These are phyloP conservation scores for Lophotriccus pileatus DNA, from an alignment of 2,797 vertebrate genomes.

Conservation along the genomic window DNA sequence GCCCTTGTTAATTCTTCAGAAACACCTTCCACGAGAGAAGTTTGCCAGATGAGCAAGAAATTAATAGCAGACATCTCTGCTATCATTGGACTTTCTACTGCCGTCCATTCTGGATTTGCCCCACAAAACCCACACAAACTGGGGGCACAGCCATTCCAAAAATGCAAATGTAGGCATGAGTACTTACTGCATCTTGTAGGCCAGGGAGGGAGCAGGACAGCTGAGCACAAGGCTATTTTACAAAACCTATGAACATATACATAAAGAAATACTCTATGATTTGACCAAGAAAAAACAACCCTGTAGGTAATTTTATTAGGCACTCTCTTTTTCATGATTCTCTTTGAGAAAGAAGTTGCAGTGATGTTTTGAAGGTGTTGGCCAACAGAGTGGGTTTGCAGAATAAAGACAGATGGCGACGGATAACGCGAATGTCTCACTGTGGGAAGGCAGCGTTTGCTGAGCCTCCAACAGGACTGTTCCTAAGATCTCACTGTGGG, in stretches of 20 bases:
- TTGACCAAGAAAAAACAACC: neutral
- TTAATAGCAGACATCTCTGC: neutral
- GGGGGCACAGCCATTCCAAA: neutral
- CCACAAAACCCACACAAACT: neutral
- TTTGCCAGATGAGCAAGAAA: neutral
- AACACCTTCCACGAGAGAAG: neutral
- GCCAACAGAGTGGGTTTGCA: constrained; percentile 39
- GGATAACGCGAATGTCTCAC: constrained; percentile 22
- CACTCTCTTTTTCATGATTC: neutral
- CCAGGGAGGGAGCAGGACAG: neutral
- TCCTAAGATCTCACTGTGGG: neutral
- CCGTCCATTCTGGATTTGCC: neutral
- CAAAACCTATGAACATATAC: neutral
- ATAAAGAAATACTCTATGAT: neutral
- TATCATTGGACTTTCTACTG: neutral
- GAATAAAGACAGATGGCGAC: constrained; percentile 51
- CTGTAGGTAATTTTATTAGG: neutral
- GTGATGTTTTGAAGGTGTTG: neutral
- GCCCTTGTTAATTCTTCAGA: neutral
- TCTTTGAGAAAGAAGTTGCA: neutral
- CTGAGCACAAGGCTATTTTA: neutral
- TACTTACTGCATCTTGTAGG: neutral
- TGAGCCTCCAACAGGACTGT: neutral
- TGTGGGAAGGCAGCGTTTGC: constrained; percentile 4
- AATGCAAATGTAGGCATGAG: neutral